Evolutionary conservation across 2,888 invertebrate genomes (phyloP), one percentile per base, ranked within the genome.

Genomic region (Seira musarum): DNA sequence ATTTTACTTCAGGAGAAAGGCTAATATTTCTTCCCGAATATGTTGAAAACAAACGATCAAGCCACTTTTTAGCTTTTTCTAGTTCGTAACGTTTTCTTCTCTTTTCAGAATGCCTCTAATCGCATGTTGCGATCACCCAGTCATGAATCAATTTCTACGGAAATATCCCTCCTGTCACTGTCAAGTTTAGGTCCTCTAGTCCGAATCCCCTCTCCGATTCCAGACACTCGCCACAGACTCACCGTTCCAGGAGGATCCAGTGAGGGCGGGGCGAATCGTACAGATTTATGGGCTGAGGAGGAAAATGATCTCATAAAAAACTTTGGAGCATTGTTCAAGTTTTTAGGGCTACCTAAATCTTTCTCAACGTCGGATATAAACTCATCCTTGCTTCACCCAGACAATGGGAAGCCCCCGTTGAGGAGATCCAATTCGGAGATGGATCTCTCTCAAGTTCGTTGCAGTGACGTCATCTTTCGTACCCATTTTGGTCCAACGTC

Each of bases 101-200:
- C 65, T 19, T 83, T 85, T 8, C 78, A 87, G 87, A 86, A 85
- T 84, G 84, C 86, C 21, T 85, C 86, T 60, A 86, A 84, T 76
- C 92, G 93, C 81, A 92, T 93, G 90, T 88, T 93, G 82, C 91
- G 95, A 70, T 95, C 95, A 1, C 95, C 95, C 3, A 94, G 94
- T 19, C 94, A 94, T 89, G 95, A 95, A 89, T 94, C 94, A 19
- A 94, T 95, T 86, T 94, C 94, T 15, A 95, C 95, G 0, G 95
- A 95, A 89, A 90, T 95, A 71, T 95, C 94, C 0, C 90, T 95
- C 79, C 94, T 95, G 89, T 94, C 94, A 79, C 92, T 93, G 19
- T 93, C 93, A 1, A 93, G 93, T 0, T 92, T 92, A 81, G 91
- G 83, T 80, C 85, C 87, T 68, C 87, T 85, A 78, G 87, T 83